Percentiles rank a stretch among this genome's conserved stretches.
Evolutionary conservation across 2,113 vertebrate species (phyloP).

Genomic region (Crotalus helleri): DNA sequence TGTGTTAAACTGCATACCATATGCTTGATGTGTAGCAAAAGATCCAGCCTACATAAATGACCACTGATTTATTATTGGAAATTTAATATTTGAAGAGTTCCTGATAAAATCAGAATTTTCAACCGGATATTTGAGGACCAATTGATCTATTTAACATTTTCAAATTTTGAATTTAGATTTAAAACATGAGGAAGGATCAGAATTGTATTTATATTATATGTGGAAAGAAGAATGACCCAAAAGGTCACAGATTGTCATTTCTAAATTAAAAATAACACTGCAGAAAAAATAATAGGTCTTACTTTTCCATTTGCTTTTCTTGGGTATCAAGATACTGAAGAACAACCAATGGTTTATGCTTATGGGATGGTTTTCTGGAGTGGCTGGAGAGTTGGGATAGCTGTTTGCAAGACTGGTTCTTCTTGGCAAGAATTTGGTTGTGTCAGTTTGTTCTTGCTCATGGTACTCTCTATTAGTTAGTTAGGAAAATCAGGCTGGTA

Average conservation of each 20-base stretch:
- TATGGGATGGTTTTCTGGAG: background rate
- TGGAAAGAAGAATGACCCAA: too few relatives aligned
- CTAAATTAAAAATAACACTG: background rate
- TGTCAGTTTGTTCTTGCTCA: background rate
- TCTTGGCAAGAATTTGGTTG: background rate
- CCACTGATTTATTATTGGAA: background rate
- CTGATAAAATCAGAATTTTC: background rate
- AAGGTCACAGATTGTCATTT: background rate
- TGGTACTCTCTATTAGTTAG: background rate
- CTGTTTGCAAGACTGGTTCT: background rate
- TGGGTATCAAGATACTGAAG: background rate
- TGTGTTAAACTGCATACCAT: background rate
- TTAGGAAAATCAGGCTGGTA: background rate
- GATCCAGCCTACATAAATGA: too few relatives aligned
- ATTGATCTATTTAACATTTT: background rate
- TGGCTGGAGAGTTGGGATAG: background rate
- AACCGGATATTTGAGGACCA: background rate
- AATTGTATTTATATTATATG: too few relatives aligned
- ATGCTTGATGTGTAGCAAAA: background rate
- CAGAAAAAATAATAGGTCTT: background rate
- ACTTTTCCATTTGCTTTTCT: background rate
- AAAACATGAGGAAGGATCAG: background rate
- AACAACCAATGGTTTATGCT: background rate
- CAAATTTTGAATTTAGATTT: background rate
- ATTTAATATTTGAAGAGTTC: background rate